Conservation (phyloP, 1,140 invertebrate genomes). For the Cecropterus lyciades region DNA sequence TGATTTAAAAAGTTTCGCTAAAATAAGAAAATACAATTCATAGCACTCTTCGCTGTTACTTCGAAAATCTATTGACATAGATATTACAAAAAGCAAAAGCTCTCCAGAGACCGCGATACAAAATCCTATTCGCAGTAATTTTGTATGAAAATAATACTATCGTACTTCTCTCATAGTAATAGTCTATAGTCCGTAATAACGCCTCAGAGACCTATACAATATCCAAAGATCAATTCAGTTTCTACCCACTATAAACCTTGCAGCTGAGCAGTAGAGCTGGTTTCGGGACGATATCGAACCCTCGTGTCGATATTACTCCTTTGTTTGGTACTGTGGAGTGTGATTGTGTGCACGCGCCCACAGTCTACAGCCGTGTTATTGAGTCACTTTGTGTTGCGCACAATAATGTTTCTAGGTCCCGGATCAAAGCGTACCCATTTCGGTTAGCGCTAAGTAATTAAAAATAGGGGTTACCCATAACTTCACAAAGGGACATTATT, state of each 20-base stretch:
- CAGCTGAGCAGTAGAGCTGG: neutral
- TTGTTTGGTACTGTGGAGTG: slow-evolving; percentile 15
- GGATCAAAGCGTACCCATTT: slow-evolving; percentile 5
- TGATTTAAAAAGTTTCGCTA: too few relatives aligned
- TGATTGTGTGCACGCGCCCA: neutral
- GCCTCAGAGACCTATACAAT: slow-evolving; percentile 21
- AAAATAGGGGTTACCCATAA: slow-evolving; percentile 14
- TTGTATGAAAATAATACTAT: slow-evolving; percentile 35
- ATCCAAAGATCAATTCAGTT: neutral
- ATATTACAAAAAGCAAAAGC: slow-evolving; percentile 23
- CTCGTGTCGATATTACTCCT: slow-evolving; percentile 6
- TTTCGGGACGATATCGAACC: neutral
- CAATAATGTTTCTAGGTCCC: slow-evolving; percentile 1
- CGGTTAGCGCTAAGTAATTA: slow-evolving; percentile 24
- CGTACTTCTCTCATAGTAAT: slow-evolving; percentile 37
- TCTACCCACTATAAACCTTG: neutral
- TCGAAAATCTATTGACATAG: slow-evolving; percentile 17
- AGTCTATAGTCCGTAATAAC: slow-evolving; percentile 21
- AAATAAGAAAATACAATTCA: neutral
- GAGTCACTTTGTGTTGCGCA: slow-evolving; percentile 4
- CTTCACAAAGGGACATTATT: neutral
- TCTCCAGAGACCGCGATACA: slow-evolving; percentile 9
- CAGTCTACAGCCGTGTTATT: slow-evolving; percentile 14
- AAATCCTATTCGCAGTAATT: slow-evolving; percentile 40
- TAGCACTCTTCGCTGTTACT: neutral